Evolutionary conservation across 2,888 invertebrate species (phyloP), one percentile per base, ranked within the genome.

Genomic region (Morpho achilles): DNA sequence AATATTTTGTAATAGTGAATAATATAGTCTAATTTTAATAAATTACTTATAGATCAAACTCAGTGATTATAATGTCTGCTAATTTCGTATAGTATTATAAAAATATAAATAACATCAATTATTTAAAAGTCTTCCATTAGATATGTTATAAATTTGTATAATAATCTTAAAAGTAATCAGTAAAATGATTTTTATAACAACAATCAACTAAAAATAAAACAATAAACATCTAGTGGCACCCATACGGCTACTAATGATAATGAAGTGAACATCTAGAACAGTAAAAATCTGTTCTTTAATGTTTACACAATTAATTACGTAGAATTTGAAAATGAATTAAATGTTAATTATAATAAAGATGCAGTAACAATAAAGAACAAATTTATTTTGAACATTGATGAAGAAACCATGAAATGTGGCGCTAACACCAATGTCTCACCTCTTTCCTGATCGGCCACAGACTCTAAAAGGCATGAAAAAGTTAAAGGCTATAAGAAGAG

Each of bases 401-500:
- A 65, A 52, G 76, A 71, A 73, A 74, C 68, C 68, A 72, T 76
- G 74, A 70, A 41, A 71, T 63, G 68, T 78, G 72, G 78, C 78
- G 75, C 87, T 89, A 88, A 89, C 90, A 90, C 75, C 82, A 73
- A 87, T 70, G 60, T 89, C 91, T 91, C 89, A 91, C 91, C 91
- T 91, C 80, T 91, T 91, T 78, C 89, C 90, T 59, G 91, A 89
- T 56, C 89, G 82, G 79, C 91, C 88, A 88, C 88, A 80, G 84
- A 90, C 82, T 91, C 91, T 91, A 90, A 84, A 87, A 90, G 87
- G 88, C 87, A 90, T 81, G 86, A 88, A 87, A 88, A 76, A 76
- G 78, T 84, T 84, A 82, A 82, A 79, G 72, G 73, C 75, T 77
- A 76, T 63, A 68, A 67, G 62, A 67, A 55, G 43, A 52, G 22